phyloP scores from a whole-genome alignment of 2,797 vertebrate species.

The Thripadectes ignobilis region DNA sequence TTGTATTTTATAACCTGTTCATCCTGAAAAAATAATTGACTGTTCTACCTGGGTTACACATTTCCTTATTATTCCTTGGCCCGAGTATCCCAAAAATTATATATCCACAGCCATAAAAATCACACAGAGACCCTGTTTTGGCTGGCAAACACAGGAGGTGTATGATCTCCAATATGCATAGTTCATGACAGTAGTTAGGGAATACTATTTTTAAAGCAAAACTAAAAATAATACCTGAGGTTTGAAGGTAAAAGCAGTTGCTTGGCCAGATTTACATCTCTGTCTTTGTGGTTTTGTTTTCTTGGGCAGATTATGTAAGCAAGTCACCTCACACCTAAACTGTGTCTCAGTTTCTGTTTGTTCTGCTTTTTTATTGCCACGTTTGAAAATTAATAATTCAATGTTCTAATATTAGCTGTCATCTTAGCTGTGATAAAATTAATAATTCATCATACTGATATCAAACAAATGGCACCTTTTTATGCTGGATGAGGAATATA shows the following conservation, averaged over 20 bases:
- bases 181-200: neutral
- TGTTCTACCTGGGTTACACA: neutral
- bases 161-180: neutral
- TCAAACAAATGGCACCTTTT: slow-evolving; percentile 84
- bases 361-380: slow-evolving; percentile 77
- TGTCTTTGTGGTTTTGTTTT: slow-evolving; percentile 56
- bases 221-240: slow-evolving; percentile 12
- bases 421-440: slow-evolving; percentile 89
- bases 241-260: slow-evolving; percentile 20
- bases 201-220: slow-evolving; percentile 5
- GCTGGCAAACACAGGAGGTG: neutral
- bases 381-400: slow-evolving; percentile 91
- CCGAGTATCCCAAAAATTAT: neutral
- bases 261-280: slow-evolving; percentile 59
- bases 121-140: neutral
- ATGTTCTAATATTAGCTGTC: slow-evolving; percentile 90
- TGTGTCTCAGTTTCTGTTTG: slow-evolving; percentile 78
- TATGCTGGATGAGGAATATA: slow-evolving; percentile 68
- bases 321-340: slow-evolving; percentile 62
- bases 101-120: neutral
- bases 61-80: neutral
- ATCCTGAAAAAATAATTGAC: neutral
- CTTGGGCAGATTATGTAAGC: slow-evolving; percentile 67
- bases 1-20: neutral
- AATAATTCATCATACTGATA: slow-evolving; percentile 90